These are phyloP conservation scores for Clitarchus hookeri DNA, from an alignment of 2,888 invertebrate species.

Conservation along the genomic window DNA sequence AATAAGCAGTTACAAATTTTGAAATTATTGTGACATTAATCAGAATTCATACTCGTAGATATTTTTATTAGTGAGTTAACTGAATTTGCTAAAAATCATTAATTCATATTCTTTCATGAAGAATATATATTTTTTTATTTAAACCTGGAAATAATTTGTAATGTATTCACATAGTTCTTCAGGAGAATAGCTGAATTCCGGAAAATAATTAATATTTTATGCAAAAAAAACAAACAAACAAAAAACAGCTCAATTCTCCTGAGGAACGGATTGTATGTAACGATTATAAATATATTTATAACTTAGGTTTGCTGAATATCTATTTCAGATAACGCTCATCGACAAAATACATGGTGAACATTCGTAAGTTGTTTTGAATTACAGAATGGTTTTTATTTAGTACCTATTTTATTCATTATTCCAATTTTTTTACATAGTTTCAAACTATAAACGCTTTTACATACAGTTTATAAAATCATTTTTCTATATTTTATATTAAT, in stretches of 20 bases:
- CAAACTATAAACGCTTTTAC: slow-evolving; percentile 24
- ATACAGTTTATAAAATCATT: slow-evolving; percentile 1
- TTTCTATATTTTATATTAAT: slow-evolving; percentile 34
- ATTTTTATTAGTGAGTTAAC: too few relatives aligned
- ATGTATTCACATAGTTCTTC: neutral
- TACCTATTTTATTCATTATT: slow-evolving; percentile 44
- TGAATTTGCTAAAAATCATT: neutral
- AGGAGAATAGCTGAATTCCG: neutral
- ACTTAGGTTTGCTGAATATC: slow-evolving; percentile 40
- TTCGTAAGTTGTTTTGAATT: slow-evolving; percentile 25
- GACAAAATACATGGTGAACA: slow-evolving; percentile 38
- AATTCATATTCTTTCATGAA: neutral
- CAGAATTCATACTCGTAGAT: too few relatives aligned
- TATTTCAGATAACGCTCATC: slow-evolving; percentile 43
- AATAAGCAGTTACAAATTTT: too few relatives aligned
- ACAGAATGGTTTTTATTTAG: slow-evolving; percentile 36
- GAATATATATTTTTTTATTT: neutral
- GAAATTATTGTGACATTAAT: too few relatives aligned
- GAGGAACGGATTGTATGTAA: neutral
- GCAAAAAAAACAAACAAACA: too few relatives aligned
- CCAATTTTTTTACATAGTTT: slow-evolving; percentile 43
- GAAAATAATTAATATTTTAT: neutral
- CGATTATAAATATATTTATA: neutral
- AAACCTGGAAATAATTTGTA: neutral
- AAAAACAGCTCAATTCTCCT: neutral